Evolutionary conservation across 2,888 invertebrate genomes (phyloP).

Genomic region (Erebia epiphron): DNA sequence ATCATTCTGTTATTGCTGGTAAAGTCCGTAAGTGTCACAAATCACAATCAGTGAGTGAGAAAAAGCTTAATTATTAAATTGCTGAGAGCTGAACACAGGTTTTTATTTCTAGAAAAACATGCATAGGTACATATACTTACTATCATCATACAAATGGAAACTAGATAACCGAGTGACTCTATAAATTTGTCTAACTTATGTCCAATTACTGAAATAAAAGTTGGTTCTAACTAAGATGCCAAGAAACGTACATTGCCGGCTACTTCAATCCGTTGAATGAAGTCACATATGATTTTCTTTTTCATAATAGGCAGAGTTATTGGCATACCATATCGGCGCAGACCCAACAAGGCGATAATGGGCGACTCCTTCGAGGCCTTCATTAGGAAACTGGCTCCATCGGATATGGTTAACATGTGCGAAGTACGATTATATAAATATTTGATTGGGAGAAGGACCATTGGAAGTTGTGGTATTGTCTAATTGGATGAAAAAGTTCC

Average conservation of each 20-base stretch:
- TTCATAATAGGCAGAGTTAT: slow-evolving; percentile 44
- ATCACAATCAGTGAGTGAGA: too few species aligned
- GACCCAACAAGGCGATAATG: slow-evolving; percentile 61
- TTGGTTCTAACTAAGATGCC: neutral
- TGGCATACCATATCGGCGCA: slow-evolving; percentile 43
- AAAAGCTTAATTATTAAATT: too few species aligned
- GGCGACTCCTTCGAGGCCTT: slow-evolving; percentile 56
- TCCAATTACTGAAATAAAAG: slow-evolving; percentile 10
- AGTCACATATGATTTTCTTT: slow-evolving; percentile 40
- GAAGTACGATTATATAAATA: slow-evolving; percentile 29
- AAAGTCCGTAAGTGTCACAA: too few species aligned
- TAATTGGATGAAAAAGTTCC: slow-evolving; percentile 12
- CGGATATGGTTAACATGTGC: slow-evolving; percentile 34
- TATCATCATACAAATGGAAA: neutral
- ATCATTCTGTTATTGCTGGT: neutral
- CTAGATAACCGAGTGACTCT: neutral
- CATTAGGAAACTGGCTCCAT: slow-evolving; percentile 59
- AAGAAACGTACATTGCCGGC: neutral
- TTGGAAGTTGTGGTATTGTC: slow-evolving; percentile 7
- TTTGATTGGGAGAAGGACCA: slow-evolving; percentile 9
- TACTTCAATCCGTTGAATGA: slow-evolving; percentile 15
- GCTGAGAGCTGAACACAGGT: too few species aligned
- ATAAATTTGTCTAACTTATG: neutral
- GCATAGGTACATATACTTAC: too few species aligned
- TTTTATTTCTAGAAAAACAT: too few species aligned